Conservation (phyloP, 2,888 invertebrate species). For the Girardia tigrina region DNA sequence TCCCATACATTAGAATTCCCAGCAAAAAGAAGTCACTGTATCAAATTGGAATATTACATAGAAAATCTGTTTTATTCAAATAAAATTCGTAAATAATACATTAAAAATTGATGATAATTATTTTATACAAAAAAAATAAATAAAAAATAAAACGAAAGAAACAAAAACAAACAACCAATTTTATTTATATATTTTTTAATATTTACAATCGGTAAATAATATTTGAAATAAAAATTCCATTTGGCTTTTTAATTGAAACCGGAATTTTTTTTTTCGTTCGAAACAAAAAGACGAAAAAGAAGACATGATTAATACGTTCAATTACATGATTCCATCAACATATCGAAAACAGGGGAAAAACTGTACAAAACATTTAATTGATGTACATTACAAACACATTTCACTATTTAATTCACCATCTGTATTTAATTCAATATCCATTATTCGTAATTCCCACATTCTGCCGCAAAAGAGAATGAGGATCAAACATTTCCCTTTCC, state of each 20-base stretch:
- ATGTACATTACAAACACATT: not conserved
- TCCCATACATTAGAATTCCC: not conserved
- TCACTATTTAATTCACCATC: not conserved
- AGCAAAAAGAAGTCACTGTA: too few relatives aligned
- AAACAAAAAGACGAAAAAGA: too few relatives aligned
- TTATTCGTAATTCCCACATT: not conserved
- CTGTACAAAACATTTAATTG: not conserved
- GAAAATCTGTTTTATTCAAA: too few relatives aligned
- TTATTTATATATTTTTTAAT: too few relatives aligned
- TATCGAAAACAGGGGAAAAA: not conserved
- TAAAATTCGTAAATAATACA: too few relatives aligned
- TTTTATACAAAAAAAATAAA: too few relatives aligned
- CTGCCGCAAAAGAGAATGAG: not conserved
- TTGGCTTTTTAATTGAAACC: not conserved
- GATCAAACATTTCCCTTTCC: not conserved
- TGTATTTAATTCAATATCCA: not conserved
- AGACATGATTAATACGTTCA: not conserved
- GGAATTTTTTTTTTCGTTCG: not conserved
- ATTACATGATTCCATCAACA: not conserved
- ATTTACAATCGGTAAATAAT: too few relatives aligned
- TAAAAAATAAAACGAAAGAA: too few relatives aligned
- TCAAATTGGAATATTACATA: too few relatives aligned
- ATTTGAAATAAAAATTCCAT: not conserved
- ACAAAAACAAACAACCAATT: too few relatives aligned
- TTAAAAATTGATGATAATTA: too few relatives aligned